phyloP scores from a whole-genome alignment of 2,888 invertebrate genomes.

The Xylocampa areola region DNA sequence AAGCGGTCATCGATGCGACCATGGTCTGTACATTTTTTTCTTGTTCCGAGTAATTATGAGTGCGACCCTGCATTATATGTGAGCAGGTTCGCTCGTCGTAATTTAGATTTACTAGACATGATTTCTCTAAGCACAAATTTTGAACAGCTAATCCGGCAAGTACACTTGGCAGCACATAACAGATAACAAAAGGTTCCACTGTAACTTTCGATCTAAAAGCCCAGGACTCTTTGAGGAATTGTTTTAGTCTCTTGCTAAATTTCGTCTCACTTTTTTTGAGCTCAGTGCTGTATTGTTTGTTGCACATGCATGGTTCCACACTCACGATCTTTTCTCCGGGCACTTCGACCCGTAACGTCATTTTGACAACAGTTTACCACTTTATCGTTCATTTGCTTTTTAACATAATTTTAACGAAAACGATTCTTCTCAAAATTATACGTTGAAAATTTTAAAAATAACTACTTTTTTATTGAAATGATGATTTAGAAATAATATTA shows the following conservation, averaged over 20 bases:
- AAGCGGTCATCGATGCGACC: conserved; percentile 90
- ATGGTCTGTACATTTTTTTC: conserved; percentile 85
- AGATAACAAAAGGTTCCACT: conserved; percentile 92
- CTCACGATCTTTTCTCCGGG: conserved; percentile 83
- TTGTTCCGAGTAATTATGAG: conserved; percentile 79
- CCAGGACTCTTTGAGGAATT: conserved; percentile 82
- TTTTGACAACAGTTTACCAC: conserved; percentile 76
- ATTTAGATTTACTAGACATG: conserved; percentile 88
- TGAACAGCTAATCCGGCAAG: conserved; percentile 91
- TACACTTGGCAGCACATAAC: conserved; percentile 91
- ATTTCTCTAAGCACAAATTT: conserved; percentile 90
- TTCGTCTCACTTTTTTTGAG: conserved; percentile 75
- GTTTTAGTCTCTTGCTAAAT: conserved; percentile 78
- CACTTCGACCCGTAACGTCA: conserved; percentile 87
- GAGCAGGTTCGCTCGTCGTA: conserved; percentile 88
- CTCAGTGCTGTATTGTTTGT: conserved; percentile 72
- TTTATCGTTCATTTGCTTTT: conserved; percentile 79
- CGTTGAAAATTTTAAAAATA: conserved; percentile 5
- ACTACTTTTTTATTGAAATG: conserved; percentile 33
- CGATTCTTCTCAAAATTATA: conserved; percentile 22
- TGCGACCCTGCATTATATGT: conserved; percentile 83
- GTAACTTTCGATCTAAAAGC: conserved; percentile 85
- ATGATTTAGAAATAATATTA: conserved; percentile 28
- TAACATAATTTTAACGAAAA: conserved; percentile 54
- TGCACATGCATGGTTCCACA: conserved; percentile 82